Percentiles rank a stretch among this genome's conserved stretches.
These are phyloP conservation scores for Drosophila grimshawi DNA, from an alignment of 1,140 invertebrate species.

Conservation along the genomic window DNA sequence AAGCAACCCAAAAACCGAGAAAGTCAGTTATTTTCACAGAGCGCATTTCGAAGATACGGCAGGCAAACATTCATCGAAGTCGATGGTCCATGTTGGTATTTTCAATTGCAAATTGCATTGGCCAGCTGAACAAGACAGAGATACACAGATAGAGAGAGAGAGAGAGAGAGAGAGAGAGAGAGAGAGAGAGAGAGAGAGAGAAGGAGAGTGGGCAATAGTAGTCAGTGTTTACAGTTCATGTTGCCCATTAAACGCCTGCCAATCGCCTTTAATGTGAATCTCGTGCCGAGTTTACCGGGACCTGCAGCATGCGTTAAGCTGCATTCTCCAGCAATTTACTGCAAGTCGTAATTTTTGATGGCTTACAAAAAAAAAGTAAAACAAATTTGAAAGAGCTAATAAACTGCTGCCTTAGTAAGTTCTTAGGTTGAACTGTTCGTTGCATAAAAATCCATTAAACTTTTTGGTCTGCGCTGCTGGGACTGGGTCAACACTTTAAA, in stretches of 20 bases:
- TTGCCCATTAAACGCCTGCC: constrained; percentile 51
- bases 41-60: constrained; percentile 45
- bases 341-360: constrained; percentile 68
- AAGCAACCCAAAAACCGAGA: constrained; percentile 1
- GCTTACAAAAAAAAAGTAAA: constrained; percentile 24
- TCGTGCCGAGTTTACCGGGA: background rate
- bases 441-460: constrained; percentile 32
- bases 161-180: constrained; percentile 2
- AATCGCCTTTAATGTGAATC: constrained; percentile 11
- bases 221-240: constrained; percentile 35
- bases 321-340: background rate
- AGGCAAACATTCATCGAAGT: constrained; percentile 28
- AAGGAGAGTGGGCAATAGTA: too few relatives aligned
- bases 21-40: constrained; percentile 22
- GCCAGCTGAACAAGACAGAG: constrained; percentile 7
- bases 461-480: constrained; percentile 2
- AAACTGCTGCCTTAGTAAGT: constrained; percentile 18
- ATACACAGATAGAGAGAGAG: too few relatives aligned
- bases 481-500: constrained; percentile 11
- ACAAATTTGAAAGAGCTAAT: background rate
- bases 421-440: background rate
- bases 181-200: too few relatives aligned
- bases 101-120: constrained; percentile 46
- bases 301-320: background rate
- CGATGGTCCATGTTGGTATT: constrained; percentile 46